Evolutionary conservation across 2,888 invertebrate genomes (phyloP).

Genomic region (Pseudococcus longispinus): DNA sequence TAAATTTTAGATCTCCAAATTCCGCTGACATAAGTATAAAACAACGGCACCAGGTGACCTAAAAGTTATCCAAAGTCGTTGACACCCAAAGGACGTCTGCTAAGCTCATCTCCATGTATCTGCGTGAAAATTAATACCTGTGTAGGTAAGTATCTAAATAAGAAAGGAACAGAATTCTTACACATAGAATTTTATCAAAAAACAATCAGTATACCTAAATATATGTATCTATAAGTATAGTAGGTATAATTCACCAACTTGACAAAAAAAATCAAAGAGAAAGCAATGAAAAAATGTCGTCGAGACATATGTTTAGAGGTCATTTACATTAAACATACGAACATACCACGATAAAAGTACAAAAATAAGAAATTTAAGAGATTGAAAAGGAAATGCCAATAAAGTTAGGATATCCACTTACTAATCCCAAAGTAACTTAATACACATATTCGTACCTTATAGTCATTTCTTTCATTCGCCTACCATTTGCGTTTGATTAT

Average conservation of each 20-base stretch:
- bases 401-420: neutral
- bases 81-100: neutral
- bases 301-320: neutral
- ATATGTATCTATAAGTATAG: too few relatives aligned
- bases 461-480: too few relatives aligned
- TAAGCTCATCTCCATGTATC: neutral
- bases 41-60: slow-evolving; percentile 55
- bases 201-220: too few relatives aligned
- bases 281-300: neutral
- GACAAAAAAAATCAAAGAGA: neutral
- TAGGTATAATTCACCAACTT: too few relatives aligned
- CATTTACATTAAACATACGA: neutral
- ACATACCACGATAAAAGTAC: too few relatives aligned
- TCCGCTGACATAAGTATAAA: slow-evolving; percentile 36
- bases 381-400: neutral
- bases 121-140: neutral
- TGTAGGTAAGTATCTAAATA: too few relatives aligned
- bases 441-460: neutral
- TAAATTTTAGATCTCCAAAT: slow-evolving; percentile 52
- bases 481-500: too few relatives aligned
- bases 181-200: too few relatives aligned
- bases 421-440: neutral
- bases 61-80: slow-evolving; percentile 48
- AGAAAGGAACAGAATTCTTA: too few relatives aligned
- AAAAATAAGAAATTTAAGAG: neutral